Conservation (phyloP, 2,797 vertebrate species). For the Liasis olivaceus region DNA sequence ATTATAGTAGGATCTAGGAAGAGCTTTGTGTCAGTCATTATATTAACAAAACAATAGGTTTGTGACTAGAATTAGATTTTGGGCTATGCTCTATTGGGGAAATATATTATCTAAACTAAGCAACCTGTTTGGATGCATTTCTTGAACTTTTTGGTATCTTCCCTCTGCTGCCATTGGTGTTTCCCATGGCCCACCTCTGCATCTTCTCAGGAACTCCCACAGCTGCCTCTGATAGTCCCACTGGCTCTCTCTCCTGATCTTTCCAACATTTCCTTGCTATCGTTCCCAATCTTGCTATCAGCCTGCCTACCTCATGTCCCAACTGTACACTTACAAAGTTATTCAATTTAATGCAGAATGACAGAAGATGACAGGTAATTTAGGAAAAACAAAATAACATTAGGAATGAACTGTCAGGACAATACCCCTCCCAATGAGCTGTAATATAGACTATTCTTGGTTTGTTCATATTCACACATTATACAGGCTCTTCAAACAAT, state of each 20-base stretch:
- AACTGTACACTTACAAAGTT: too few species aligned
- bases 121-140: not conserved
- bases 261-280: too few species aligned
- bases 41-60: not conserved
- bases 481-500: not conserved
- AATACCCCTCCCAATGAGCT: not conserved
- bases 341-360: too few species aligned
- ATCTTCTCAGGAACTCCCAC: not conserved
- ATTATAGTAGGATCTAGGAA: not conserved
- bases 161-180: not conserved
- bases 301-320: too few species aligned
- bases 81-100: not conserved
- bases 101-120: not conserved
- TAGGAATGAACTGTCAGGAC: too few species aligned
- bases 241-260: too few species aligned
- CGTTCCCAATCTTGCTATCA: too few species aligned
- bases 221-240: too few species aligned
- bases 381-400: too few species aligned
- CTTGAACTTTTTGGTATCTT: not conserved
- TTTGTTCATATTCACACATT: not conserved
- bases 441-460: not conserved
- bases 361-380: too few species aligned
- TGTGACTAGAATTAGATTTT: not conserved
- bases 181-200: not conserved
- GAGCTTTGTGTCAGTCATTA: not conserved